A percentile compares a stretch with the other conserved stretches of the same genome.
Conservation (phyloP, 2,113 vertebrate species). For the Macrotis lagotis region DNA sequence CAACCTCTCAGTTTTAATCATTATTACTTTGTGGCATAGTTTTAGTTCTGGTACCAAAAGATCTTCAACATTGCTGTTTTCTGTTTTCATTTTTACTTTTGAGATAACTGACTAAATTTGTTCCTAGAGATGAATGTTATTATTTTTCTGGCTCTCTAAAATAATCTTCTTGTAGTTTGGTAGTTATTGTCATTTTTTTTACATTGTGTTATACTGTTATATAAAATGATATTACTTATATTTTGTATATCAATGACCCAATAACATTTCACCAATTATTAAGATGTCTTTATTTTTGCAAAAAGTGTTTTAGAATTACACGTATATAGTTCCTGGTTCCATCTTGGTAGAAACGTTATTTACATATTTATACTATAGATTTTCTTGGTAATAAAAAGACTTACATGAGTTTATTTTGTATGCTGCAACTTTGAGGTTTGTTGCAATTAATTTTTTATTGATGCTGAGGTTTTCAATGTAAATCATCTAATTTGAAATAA, state of each 20-base stretch:
- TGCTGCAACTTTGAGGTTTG: background rate
- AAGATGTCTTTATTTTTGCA: background rate
- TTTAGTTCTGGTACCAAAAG: background rate
- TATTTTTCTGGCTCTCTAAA: background rate
- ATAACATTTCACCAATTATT: background rate
- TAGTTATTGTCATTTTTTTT: background rate
- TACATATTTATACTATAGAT: background rate
- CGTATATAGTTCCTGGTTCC: background rate
- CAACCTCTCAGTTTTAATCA: background rate
- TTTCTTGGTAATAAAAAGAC: background rate
- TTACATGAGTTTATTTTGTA: background rate
- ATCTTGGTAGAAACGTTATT: background rate
- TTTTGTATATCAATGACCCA: background rate
- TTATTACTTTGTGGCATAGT: background rate
- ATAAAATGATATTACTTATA: background rate
- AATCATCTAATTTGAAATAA: background rate
- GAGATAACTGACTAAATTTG: background rate
- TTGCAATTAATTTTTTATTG: background rate
- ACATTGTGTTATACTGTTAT: background rate
- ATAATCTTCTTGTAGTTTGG: background rate
- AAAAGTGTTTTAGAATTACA: background rate
- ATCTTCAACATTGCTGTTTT: background rate
- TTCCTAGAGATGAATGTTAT: background rate
- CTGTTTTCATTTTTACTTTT: background rate
- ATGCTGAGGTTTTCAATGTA: background rate